Evolutionary conservation across 2,113 vertebrate species (phyloP).

Genomic region (Notechis scutatus): DNA sequence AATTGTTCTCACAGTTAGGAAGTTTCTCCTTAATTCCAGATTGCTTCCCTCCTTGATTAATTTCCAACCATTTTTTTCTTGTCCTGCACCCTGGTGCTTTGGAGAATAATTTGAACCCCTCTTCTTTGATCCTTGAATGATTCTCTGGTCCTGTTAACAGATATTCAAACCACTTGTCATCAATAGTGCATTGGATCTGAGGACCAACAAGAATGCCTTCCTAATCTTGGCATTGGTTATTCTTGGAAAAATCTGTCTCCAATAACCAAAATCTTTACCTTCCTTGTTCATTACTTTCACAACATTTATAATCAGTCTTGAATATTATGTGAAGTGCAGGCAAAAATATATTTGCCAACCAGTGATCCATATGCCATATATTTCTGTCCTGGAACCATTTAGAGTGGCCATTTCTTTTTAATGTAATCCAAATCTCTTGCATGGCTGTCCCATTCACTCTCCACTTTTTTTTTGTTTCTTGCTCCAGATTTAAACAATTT

Average conservation of each 20-base stretch:
- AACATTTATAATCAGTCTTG: background rate
- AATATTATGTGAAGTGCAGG: background rate
- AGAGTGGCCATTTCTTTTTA: background rate
- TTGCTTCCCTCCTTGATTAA: too few species aligned
- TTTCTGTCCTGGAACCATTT: background rate
- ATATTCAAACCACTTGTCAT: background rate
- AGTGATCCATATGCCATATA: background rate
- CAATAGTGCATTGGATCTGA: background rate
- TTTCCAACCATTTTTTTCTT: too few species aligned
- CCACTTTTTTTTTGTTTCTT: background rate
- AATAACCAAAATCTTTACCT: background rate
- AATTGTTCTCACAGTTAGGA: too few species aligned
- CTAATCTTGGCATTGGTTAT: background rate
- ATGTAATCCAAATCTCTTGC: background rate
- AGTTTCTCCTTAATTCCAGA: too few species aligned
- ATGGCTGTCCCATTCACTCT: background rate
- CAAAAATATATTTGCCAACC: background rate
- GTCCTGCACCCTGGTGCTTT: too few species aligned
- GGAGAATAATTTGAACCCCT: too few species aligned
- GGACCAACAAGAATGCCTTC: background rate
- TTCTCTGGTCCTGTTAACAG: background rate
- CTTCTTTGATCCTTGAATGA: background rate
- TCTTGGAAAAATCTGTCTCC: background rate
- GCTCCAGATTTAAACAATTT: background rate
- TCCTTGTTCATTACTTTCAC: background rate